Percentiles rank a stretch among this genome's conserved stretches.
Conservation (phyloP, 2,797 vertebrate genomes). For the Luscinia megarhynchos region DNA sequence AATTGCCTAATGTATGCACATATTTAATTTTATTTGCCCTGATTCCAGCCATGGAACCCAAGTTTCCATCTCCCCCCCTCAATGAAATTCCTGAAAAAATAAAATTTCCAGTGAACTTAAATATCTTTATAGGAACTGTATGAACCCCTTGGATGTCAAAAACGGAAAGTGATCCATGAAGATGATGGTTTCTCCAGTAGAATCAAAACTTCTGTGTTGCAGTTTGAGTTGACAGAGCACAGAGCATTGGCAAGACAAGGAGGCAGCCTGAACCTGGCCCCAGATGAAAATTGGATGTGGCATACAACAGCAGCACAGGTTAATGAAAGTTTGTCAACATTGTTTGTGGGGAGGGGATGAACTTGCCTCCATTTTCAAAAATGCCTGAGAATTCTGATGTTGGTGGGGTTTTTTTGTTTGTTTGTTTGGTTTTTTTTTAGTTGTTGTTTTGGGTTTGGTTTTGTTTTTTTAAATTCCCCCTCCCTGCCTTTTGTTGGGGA, state of each 20-base stretch:
- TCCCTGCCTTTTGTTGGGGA: neutral
- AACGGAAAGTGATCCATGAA: neutral
- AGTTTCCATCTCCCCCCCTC: neutral
- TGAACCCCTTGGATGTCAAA: neutral
- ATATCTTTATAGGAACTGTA: neutral
- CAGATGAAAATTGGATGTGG: neutral
- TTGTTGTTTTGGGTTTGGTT: neutral
- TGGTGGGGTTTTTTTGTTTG: neutral
- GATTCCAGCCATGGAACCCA: neutral
- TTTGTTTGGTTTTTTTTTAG: neutral
- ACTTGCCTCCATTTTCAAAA: neutral
- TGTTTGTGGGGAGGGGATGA: slow-evolving; percentile 34
- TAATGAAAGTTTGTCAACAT: slow-evolving; percentile 41
- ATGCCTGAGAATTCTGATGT: neutral
- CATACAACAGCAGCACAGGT: neutral
- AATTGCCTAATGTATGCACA: neutral
- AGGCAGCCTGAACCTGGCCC: neutral
- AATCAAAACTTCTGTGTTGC: neutral
- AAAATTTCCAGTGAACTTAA: neutral
- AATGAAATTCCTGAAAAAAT: neutral
- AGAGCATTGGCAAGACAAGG: neutral
- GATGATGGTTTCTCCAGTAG: neutral
- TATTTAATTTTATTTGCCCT: neutral
- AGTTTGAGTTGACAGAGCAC: neutral
- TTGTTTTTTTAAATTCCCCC: neutral